Percentiles rank a stretch among this genome's conserved stretches.
phyloP scores from a whole-genome alignment of 2,797 vertebrate species.

The Urophycis tenuis region DNA sequence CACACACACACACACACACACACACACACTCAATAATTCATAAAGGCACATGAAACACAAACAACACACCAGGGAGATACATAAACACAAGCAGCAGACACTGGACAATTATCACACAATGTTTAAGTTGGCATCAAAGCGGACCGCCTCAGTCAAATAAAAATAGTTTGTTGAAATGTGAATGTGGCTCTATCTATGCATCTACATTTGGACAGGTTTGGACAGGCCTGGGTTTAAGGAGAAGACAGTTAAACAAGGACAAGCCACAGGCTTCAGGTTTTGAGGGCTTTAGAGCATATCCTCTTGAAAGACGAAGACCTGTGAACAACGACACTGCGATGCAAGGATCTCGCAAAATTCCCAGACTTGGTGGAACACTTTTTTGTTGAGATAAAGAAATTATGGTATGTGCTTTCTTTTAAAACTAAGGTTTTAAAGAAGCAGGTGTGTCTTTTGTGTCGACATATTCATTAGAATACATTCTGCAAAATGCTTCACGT shows the following conservation, averaged over 20 bases:
- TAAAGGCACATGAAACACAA: slow-evolving; percentile 14
- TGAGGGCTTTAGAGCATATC: too few species aligned
- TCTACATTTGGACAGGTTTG: neutral
- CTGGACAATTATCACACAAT: slow-evolving; percentile 42
- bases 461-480: neutral
- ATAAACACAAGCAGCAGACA: slow-evolving; percentile 18
- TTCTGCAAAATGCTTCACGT: too few species aligned
- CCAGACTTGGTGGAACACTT: neutral
- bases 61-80: slow-evolving; percentile 25
- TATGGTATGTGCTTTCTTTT: too few species aligned
- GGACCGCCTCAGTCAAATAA: slow-evolving; percentile 70
- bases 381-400: neutral
- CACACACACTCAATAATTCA: slow-evolving; percentile 25
- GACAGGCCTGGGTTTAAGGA: neutral
- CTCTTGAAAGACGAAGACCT: too few species aligned
- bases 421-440: too few species aligned
- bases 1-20: slow-evolving; percentile 18
- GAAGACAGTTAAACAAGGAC: too few species aligned
- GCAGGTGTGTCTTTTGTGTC: neutral
- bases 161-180: slow-evolving; percentile 75
- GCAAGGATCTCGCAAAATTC: neutral
- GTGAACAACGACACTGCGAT: neutral
- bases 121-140: slow-evolving; percentile 70
- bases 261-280: neutral
- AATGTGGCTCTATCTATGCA: slow-evolving; percentile 22